These are phyloP conservation scores for Astatotilapia flaviijosephi DNA, from an alignment of 2,113 vertebrate genomes.

Conservation along the genomic window DNA sequence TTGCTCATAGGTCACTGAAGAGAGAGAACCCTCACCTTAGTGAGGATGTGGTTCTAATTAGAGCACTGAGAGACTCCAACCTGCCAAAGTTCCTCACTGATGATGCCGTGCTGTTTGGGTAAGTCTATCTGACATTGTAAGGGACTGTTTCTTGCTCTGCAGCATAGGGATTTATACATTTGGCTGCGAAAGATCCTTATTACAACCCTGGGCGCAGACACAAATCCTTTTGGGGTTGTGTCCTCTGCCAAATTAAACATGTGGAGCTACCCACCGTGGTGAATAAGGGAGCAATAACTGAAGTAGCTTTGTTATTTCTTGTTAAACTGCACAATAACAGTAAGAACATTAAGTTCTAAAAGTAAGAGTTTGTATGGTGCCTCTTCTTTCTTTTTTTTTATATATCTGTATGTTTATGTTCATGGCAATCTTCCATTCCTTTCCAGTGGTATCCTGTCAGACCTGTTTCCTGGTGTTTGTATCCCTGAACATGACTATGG, in stretches of 20 bases:
- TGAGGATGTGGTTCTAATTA: conserved; percentile 83
- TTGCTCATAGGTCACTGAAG: conserved; percentile 75
- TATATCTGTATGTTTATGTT: not conserved
- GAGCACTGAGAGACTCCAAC: conserved; percentile 83
- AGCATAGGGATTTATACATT: not conserved
- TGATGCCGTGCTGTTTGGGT: conserved; percentile 79
- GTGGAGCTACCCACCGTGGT: not conserved
- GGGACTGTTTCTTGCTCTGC: not conserved
- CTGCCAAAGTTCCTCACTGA: conserved; percentile 84
- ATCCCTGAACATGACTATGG: conserved; percentile 87
- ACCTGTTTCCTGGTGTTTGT: conserved; percentile 82
- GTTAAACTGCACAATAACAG: not conserved
- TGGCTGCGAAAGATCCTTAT: not conserved
- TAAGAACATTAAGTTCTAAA: not conserved
- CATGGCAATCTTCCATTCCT: not conserved
- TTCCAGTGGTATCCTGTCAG: conserved; percentile 82
- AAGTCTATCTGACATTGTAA: not conserved
- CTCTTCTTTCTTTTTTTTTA: not conserved
- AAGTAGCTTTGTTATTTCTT: not conserved
- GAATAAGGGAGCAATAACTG: not conserved
- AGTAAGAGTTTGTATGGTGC: not conserved
- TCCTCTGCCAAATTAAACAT: not conserved
- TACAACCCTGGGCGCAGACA: fast-evolving
- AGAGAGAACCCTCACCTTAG: conserved; percentile 76
- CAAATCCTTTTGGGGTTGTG: not conserved